Base-by-base conservation (phyloP, 2,888 invertebrate genomes). In the Meteorus cinctellus region DNA sequence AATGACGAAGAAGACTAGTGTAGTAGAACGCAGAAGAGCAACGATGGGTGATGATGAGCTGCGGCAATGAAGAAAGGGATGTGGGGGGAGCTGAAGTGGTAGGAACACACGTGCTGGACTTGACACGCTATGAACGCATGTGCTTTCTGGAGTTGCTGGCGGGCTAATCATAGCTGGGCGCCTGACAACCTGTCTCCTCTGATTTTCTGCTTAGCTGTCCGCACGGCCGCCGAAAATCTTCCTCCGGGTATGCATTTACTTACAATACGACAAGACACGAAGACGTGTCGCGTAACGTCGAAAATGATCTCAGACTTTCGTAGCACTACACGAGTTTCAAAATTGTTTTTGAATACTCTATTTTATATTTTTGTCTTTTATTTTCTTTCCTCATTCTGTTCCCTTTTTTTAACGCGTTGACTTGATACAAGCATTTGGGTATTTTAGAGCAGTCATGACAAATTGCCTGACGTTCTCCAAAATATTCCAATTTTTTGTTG, bases 121-220 rank as follows among this genome's bases (percentile, higher is more conserved):
- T 81, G 81, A 83, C 83, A 85, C 82, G 84, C 82, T 71, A 63
- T 74, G 68, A 60, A 77, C 70, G 70, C 73, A 80, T 77, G 71
- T 77, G 72, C 62, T 75, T 29, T 60, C 63, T 69, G 66, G 36
- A 71, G 76, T 10, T 79, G 82, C 78, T 78, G 83, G 80, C 80
- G 81, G 83, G 86, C 89, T 89, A 89, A 89, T 89, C 87, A 88
- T 88, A 89, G 88, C 88, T 82, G 78, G 80, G 81, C 82, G 84
- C 81, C 84, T 89, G 89, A 89, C 89, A 89, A 89, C 89, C 89
- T 89, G 89, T 88, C 89, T 89, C 89, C 88, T 88, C 86, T 85
- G 87, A 88, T 89, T 89, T 89, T 87, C 86, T 84, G 89, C 86
- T 86, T 86, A 85, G 83, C 86, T 83, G 74, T 80, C 76, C 62